phyloP scores from a whole-genome alignment of 2,888 invertebrate species.

The Pyrgus malvae region DNA sequence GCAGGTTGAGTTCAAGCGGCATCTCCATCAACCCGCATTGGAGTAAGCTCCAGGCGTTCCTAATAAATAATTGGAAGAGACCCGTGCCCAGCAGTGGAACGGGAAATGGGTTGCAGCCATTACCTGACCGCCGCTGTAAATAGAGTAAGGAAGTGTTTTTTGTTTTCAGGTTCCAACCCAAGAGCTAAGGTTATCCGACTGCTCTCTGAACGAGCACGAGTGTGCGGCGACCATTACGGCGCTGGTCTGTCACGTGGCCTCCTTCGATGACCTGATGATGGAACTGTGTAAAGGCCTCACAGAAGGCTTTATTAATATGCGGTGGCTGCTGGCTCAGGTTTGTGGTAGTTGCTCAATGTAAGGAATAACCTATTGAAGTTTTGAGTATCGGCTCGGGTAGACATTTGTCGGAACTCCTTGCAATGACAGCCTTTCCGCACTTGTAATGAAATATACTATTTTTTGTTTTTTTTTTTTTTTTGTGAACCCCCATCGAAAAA shows the following conservation, averaged over 20 bases:
- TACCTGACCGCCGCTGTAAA: not conserved
- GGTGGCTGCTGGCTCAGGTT: constrained; percentile 58
- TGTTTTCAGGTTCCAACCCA: constrained; percentile 43
- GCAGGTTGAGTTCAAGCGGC: no score
- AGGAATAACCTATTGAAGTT: not conserved
- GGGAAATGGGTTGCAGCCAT: no score
- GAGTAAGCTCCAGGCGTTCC: no score
- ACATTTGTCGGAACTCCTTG: not conserved
- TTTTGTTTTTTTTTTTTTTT: no score
- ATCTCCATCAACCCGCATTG: no score
- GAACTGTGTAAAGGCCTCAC: constrained; percentile 23
- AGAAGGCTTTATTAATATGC: constrained; percentile 36
- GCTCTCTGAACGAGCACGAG: constrained; percentile 48
- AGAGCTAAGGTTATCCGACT: constrained; percentile 46
- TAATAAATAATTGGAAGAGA: no score
- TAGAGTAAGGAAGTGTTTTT: not conserved
- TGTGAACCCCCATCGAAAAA: no score
- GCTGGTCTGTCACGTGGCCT: constrained; percentile 41
- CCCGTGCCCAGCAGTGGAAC: no score
- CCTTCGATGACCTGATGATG: constrained; percentile 36
- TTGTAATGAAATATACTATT: not conserved
- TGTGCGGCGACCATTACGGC: constrained; percentile 49
- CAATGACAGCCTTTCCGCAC: no score
- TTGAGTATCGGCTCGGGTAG: not conserved
- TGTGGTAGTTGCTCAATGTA: not conserved